Percentiles rank a stretch among this genome's conserved stretches.
Evolutionary conservation across 2,888 invertebrate species (phyloP).

Genomic region (Lycophotia porphyrea): DNA sequence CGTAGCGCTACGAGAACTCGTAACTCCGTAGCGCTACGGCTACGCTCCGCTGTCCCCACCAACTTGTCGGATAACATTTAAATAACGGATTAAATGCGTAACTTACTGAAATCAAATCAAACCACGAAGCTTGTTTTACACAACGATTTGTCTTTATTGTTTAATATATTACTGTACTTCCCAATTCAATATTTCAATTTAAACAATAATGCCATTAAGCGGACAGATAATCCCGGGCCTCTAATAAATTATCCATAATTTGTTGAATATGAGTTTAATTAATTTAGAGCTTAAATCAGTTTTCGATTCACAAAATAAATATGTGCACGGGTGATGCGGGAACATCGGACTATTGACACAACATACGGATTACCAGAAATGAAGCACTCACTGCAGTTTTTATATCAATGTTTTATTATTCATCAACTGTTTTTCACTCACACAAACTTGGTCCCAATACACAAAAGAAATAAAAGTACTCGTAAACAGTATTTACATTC

Average conservation of each 20-base stretch:
- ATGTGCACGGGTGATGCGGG: constrained; percentile 28
- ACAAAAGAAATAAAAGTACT: constrained; percentile 21
- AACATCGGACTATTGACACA: constrained; percentile 19
- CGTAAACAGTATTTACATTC: constrained; percentile 26
- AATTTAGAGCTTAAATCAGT: constrained; percentile 46
- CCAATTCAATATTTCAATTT: constrained; percentile 40
- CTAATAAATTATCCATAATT: constrained; percentile 49
- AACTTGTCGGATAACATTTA: constrained; percentile 35
- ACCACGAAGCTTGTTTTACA: not conserved
- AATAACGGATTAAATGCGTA: constrained; percentile 45
- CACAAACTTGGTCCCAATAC: not conserved
- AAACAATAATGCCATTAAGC: constrained; percentile 34
- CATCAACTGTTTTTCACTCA: constrained; percentile 11
- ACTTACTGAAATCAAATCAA: constrained; percentile 24
- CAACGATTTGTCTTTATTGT: constrained; percentile 10
- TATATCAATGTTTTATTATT: constrained; percentile 6
- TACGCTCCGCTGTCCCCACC: constrained; percentile 42
- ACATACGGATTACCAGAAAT: constrained; percentile 12
- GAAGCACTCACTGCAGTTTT: constrained; percentile 10
- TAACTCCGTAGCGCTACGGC: constrained; percentile 66
- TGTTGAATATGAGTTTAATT: constrained; percentile 43
- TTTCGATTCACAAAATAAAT: constrained; percentile 41
- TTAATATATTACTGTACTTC: constrained; percentile 8
- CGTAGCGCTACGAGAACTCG: constrained; percentile 63
- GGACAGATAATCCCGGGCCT: constrained; percentile 39